Evolutionary conservation across 1,140 invertebrate genomes (phyloP), one percentile per base, ranked within the genome.

Genomic region (Elysia chlorotica): DNA sequence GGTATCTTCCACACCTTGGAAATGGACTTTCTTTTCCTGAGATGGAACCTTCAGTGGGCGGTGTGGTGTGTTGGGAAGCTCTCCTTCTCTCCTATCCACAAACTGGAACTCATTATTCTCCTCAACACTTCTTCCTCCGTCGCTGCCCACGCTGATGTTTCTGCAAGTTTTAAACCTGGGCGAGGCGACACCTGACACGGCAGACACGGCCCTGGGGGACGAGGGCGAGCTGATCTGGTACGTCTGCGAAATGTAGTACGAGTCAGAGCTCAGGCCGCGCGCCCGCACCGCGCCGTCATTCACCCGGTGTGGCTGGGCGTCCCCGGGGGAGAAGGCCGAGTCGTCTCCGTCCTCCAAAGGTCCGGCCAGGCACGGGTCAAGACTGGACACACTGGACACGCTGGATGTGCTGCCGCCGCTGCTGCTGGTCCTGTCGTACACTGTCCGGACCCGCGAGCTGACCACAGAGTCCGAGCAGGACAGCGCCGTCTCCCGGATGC

Each of bases 171-270:
- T 62, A 36, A 71, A 71, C 17, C 5, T 71, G n/a, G n/a, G n/a
- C n/a, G n/a, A n/a, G n/a, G n/a, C n/a, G 23, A 71, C 69, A 53
- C 25, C 25, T n/a, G 17, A 25, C 2, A 71, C 19, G 1, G 69
- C 59, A n/a, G 57, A 57, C 57, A 71, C 59, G 4, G 69, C 41
- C 17, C 21, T 28, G 25, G 69, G 48, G 30, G 69, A 21, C 1
- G 0, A 21, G 19, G 33, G n/a, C 19, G 57, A 28, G 28, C 30
- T 63, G 57, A 71, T 53, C 19, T 48, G 25, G 30, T 71, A 71
- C 4, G 57, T 62, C 30, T 71, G 69, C 2, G 56, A 62, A 28
- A 71, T 71, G 37, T 71, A 71, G 33, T 71, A 53, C 6, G 69
- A 71, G 14, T 71, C 69, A 0, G 69, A 71, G 4, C 28, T 38